Conservation (phyloP, 2,797 vertebrate genomes). For the Melanogrammus aeglefinus region DNA sequence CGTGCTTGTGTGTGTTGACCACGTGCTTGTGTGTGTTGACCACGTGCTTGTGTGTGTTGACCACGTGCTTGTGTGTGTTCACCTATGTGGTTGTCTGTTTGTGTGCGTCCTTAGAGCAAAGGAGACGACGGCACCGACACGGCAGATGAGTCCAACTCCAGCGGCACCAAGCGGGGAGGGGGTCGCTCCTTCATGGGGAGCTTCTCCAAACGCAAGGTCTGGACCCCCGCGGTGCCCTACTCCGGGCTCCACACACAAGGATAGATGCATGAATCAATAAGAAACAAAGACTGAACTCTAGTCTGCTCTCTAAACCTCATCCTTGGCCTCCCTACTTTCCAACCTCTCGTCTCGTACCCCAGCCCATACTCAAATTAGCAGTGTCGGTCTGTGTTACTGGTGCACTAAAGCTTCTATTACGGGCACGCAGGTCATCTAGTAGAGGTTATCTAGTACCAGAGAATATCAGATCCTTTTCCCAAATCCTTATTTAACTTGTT, state of each 20-base stretch:
- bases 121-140: constrained; percentile 79
- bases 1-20: too few species aligned
- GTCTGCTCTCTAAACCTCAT: background rate
- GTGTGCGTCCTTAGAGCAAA: constrained; percentile 72
- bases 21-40: too few species aligned
- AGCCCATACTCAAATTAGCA: too few species aligned
- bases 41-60: too few species aligned
- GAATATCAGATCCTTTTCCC: background rate
- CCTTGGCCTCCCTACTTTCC: background rate
- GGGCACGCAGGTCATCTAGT: too few species aligned
- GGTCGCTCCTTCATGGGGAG: constrained; percentile 81
- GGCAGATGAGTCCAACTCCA: constrained; percentile 73
- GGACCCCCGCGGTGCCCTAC: background rate
- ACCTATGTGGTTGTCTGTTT: background rate
- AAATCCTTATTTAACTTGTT: background rate
- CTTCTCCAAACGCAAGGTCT: constrained; percentile 93
- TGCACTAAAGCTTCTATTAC: too few species aligned
- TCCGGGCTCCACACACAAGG: background rate
- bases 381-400: too few species aligned
- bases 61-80: too few species aligned
- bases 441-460: too few species aligned
- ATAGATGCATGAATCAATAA: background rate
- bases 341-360: too few species aligned
- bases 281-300: background rate
- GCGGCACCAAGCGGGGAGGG: constrained; percentile 73